These are phyloP conservation scores for Gymnocypris eckloni DNA, from an alignment of 2,797 vertebrate genomes.

Conservation along the genomic window DNA sequence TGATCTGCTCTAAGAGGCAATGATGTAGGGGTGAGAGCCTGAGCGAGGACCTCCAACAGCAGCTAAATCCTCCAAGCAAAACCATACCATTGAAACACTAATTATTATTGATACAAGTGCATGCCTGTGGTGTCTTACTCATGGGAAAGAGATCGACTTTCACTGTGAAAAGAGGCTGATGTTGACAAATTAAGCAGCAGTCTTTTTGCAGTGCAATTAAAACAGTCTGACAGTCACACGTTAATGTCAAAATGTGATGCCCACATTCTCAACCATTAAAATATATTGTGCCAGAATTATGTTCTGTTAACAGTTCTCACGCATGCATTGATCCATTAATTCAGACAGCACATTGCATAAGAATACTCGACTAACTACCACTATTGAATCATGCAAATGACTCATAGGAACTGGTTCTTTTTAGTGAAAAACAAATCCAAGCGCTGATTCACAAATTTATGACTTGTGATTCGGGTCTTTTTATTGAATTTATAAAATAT, in stretches of 20 bases:
- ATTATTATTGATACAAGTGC: constrained; percentile 64
- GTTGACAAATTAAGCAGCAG: constrained; percentile 26
- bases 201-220: background rate
- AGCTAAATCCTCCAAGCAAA: constrained; percentile 27
- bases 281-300: background rate
- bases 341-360: background rate
- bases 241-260: background rate
- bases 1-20: constrained; percentile 11
- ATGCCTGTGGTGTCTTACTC: constrained; percentile 38
- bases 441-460: background rate
- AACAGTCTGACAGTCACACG: background rate
- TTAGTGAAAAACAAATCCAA: background rate
- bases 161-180: constrained; percentile 54
- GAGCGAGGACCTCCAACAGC: constrained; percentile 1
- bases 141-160: constrained; percentile 42
- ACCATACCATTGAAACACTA: constrained; percentile 38
- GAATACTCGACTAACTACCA: background rate
- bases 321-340: background rate
- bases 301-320: background rate
- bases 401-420: background rate
- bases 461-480: background rate
- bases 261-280: background rate
- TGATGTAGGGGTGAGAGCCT: constrained; percentile 14
- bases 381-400: background rate
- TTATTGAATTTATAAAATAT: background rate